Evolutionary conservation across 2,888 invertebrate species (phyloP).

Genomic region (Drosophila austrosaltans): DNA sequence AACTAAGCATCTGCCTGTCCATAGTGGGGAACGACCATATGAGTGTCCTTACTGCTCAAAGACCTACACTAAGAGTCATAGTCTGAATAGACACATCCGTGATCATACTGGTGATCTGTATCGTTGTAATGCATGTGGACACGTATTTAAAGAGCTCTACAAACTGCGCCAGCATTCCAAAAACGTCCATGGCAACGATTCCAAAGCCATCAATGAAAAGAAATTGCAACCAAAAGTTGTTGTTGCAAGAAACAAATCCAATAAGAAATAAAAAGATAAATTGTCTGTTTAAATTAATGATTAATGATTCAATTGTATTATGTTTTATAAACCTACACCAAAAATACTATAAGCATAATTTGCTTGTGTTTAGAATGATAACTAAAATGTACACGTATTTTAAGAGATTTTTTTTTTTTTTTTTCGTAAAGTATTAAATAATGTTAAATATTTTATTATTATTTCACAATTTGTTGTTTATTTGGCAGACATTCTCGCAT

Average conservation of each 20-base stretch:
- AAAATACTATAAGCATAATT: too few species aligned
- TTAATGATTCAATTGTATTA: too few species aligned
- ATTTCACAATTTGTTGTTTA: background rate
- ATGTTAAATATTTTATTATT: background rate
- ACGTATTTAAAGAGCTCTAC: background rate
- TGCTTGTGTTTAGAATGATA: too few species aligned
- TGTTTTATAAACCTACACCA: too few species aligned
- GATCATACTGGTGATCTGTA: constrained; percentile 13
- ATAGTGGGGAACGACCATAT: background rate
- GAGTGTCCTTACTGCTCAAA: constrained; percentile 6
- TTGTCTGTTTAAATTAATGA: too few species aligned
- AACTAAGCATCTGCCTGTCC: constrained; percentile 6
- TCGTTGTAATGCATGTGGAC: background rate
- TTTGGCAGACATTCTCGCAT: background rate
- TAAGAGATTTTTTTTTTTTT: background rate
- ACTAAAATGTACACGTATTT: too few species aligned
- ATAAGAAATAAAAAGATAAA: too few species aligned
- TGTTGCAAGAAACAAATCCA: background rate
- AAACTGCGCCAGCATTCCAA: constrained; percentile 2
- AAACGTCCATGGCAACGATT: background rate
- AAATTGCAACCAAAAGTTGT: background rate
- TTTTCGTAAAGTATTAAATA: background rate
- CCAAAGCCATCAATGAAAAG: background rate
- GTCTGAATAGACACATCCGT: background rate
- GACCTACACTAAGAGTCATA: background rate